Conservation (phyloP, 2,113 vertebrate genomes). For the Mastomys coucha region DNA sequence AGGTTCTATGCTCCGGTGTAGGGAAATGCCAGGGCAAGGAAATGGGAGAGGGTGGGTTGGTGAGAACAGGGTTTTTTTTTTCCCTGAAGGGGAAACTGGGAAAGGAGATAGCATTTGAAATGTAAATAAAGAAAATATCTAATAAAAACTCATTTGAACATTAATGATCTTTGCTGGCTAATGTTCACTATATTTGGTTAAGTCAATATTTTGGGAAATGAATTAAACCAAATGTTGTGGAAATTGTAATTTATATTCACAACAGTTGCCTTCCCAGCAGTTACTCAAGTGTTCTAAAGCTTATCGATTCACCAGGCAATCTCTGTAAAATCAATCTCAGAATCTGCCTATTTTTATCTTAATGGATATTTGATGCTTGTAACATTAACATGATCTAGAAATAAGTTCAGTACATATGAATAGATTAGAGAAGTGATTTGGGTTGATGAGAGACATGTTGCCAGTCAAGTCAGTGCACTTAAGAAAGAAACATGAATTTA, state of each 20-base stretch:
- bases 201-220: conserved; percentile 52
- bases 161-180: conserved; percentile 44
- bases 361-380: conserved; percentile 57
- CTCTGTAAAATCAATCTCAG: conserved; percentile 61
- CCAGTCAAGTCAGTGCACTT: conserved; percentile 49
- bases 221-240: conserved; percentile 53
- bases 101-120: too few relatives aligned
- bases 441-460: conserved; percentile 36
- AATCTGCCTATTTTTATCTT: conserved; percentile 62
- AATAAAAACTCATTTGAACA: conserved; percentile 3
- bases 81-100: too few relatives aligned
- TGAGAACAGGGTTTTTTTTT: too few relatives aligned
- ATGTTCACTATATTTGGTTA: conserved; percentile 57
- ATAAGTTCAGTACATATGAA: conserved; percentile 47
- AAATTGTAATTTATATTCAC: conserved; percentile 59
- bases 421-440: conserved; percentile 51
- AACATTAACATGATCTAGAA: conserved; percentile 58
- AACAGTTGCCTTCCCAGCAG: conserved; percentile 30
- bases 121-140: too few relatives aligned
- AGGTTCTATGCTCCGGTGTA: too few relatives aligned
- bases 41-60: too few relatives aligned
- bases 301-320: conserved; percentile 62
- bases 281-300: conserved; percentile 56
- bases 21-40: too few relatives aligned
- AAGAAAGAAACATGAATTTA: conserved; percentile 47